Base-by-base conservation (phyloP, 2,888 invertebrate species). In the Drosophila helvetica region DNA sequence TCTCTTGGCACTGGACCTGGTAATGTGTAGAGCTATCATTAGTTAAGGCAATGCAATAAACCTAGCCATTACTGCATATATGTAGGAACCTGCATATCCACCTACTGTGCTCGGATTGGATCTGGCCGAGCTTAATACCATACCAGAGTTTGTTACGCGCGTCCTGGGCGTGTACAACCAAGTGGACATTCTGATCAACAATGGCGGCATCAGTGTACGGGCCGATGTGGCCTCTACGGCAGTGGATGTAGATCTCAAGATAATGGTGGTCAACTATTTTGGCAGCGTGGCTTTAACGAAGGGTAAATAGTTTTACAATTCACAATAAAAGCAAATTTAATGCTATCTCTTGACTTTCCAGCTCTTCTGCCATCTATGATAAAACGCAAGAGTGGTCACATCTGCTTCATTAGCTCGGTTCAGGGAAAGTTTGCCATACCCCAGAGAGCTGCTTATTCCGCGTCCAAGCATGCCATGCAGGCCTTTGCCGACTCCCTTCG, bases 191-290 rank as follows among this genome's bases (percentile, higher is more conserved):
- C 92, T 99, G 15, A 94, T 99, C 43, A 98, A 98, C 91, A 99
- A 98, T 94, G 92, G 97, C 46, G 99, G 99, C 0, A 94, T 98
- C 59, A 95, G 96, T 19, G 94, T 95, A 66, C 93, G 98, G 80
- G 97, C 97, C 1, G 94, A 95, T 78, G 94, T 96, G 55, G 80
- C 95, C 19, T 93, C 95, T 51, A 97, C 98, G 0, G 93, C 94
- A 47, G 91, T 97, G 45, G 96, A 96, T 90, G 97, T 98, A 10
- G 96, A 98, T 91, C 93, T 95, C 69, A 95, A 95, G 93, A 93
- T 99, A 48, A 98, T 99, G 98, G 93, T 94, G 98, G 95, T 98
- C 9, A 99, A 99, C 93, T 99, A 97, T 92, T 98, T 99, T 93
- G 98, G 98, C 17, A 94, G 98, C 76, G 95, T 98, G 60, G 96